phyloP scores from a whole-genome alignment of 1,140 invertebrate species.

The Orchesella cincta region DNA sequence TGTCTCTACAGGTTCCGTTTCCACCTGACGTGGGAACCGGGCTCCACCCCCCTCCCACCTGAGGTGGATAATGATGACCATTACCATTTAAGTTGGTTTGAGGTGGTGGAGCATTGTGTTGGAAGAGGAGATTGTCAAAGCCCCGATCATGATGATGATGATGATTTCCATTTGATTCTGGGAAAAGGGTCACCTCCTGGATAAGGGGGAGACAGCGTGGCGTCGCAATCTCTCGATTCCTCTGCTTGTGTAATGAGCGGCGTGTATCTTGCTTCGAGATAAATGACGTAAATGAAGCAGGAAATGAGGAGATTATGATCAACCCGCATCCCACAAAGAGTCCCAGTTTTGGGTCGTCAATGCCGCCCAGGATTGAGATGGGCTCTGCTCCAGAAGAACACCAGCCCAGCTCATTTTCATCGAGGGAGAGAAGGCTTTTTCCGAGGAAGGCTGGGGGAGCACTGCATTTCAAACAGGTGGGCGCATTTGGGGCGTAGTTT shows the following conservation, averaged over 20 bases:
- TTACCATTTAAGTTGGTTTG: too few relatives aligned
- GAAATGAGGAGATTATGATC: constrained; percentile 53
- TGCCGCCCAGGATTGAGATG: constrained; percentile 28
- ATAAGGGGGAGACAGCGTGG: constrained; percentile 2
- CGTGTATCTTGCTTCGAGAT: constrained; percentile 62
- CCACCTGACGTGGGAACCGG: neutral
- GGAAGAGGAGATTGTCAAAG: constrained; percentile 21
- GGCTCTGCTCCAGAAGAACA: constrained; percentile 6
- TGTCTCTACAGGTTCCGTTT: neutral
- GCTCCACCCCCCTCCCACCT: neutral
- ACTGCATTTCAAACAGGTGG: constrained; percentile 44
- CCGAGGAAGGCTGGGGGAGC: constrained; percentile 38
- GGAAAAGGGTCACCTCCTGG: neutral
- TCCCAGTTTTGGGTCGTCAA: constrained; percentile 52
- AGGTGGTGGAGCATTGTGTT: too few relatives aligned
- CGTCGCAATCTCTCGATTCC: constrained; percentile 52
- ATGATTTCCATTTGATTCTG: neutral
- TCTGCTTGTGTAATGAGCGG: constrained; percentile 73
- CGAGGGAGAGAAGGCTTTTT: constrained; percentile 35
- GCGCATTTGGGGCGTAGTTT: constrained; percentile 34
- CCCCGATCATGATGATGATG: neutral
- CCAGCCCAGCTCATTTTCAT: constrained; percentile 40
- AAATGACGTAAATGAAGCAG: constrained; percentile 52
- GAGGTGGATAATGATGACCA: neutral
- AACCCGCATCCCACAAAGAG: constrained; percentile 55